These are phyloP conservation scores for Gymnoscelis rufifasciata DNA, from an alignment of 2,888 invertebrate genomes.

Conservation along the genomic window DNA sequence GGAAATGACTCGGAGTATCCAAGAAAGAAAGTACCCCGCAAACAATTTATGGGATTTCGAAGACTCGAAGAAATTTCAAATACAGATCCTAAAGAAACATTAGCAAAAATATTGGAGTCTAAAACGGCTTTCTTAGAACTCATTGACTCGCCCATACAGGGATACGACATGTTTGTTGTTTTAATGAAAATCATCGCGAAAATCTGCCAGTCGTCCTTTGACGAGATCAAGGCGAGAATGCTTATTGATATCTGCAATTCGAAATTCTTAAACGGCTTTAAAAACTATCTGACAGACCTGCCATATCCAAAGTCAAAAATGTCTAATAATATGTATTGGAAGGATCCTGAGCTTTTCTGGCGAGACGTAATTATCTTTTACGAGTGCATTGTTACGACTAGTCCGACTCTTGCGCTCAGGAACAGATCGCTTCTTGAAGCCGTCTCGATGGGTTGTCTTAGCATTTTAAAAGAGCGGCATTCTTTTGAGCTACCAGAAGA, in stretches of 20 bases:
- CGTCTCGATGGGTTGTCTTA: constrained; percentile 45
- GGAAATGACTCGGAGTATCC: not conserved
- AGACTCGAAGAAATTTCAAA: constrained; percentile 49
- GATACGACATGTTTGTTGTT: constrained; percentile 52
- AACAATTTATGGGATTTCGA: constrained; percentile 37
- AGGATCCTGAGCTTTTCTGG: constrained; percentile 56
- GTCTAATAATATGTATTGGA: constrained; percentile 50
- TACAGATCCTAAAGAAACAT: constrained; percentile 48
- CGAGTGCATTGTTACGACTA: constrained; percentile 52
- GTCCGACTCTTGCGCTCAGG: constrained; percentile 50
- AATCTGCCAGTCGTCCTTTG: constrained; percentile 52
- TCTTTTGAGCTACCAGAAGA: constrained; percentile 42
- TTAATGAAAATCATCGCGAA: constrained; percentile 60
- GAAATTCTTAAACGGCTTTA: constrained; percentile 45
- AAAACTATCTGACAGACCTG: constrained; percentile 53
- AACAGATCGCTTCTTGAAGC: constrained; percentile 53
- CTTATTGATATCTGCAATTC: constrained; percentile 57
- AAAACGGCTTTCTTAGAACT: constrained; percentile 50
- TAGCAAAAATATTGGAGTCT: constrained; percentile 47
- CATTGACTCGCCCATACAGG: constrained; percentile 42
- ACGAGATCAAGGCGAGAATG: constrained; percentile 49
- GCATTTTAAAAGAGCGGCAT: constrained; percentile 42
- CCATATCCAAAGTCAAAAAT: constrained; percentile 39
- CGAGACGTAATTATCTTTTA: constrained; percentile 49
- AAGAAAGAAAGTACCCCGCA: constrained; percentile 6